Evolutionary conservation across 2,888 invertebrate genomes (phyloP).

Genomic region (Calameuta filiformis): DNA sequence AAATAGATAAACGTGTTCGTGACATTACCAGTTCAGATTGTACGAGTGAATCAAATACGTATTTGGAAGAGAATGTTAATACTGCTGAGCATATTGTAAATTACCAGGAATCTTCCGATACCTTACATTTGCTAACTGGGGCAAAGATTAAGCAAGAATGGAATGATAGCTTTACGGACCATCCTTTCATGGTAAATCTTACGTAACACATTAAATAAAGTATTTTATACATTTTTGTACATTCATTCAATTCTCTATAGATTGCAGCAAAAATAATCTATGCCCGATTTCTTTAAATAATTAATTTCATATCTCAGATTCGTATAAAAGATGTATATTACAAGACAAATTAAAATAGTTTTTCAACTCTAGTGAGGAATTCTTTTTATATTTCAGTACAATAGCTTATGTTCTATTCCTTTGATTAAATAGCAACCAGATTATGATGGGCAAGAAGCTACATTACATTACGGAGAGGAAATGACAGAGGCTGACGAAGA

Average conservation of each 20-base stretch:
- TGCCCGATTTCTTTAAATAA: no score
- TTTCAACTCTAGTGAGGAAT: neutral
- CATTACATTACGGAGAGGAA: constrained; percentile 11
- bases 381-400: neutral
- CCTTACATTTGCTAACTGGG: constrained; percentile 7
- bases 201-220: neutral
- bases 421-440: constrained; percentile 22
- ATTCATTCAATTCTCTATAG: neutral
- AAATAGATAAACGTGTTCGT: neutral
- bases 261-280: no score
- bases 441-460: constrained; percentile 25
- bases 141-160: constrained; percentile 25
- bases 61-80: constrained; percentile 21
- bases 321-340: neutral
- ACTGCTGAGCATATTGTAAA: constrained; percentile 27
- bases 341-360: constrained; percentile 5
- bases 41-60: constrained; percentile 4
- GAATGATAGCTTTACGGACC: constrained; percentile 17
- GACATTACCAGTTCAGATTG: constrained; percentile 3
- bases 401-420: neutral
- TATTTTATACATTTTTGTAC: constrained; percentile 23
- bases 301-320: neutral
- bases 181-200: constrained; percentile 13
- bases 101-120: constrained; percentile 21
- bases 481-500: constrained; percentile 42